Percentiles rank a stretch among this genome's conserved stretches.
These are phyloP conservation scores for Drosophila tanythrix DNA, from an alignment of 2,888 invertebrate species.

Conservation along the genomic window DNA sequence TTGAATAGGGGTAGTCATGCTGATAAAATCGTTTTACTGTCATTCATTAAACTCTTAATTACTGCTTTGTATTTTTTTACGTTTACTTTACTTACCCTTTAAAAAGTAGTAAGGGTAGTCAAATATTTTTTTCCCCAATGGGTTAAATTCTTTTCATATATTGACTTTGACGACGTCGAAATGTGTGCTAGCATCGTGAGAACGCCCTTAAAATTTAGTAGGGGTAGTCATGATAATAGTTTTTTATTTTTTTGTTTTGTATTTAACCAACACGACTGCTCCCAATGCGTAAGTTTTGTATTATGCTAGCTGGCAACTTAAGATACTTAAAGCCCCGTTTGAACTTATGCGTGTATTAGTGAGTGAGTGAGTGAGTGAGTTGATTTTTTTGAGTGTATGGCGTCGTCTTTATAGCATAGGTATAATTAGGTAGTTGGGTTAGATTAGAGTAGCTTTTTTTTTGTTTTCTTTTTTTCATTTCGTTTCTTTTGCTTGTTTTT, in stretches of 20 bases:
- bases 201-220: background rate
- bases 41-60: slow-evolving; percentile 1
- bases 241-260: background rate
- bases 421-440: slow-evolving; percentile 72
- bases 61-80: background rate
- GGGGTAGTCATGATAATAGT: background rate
- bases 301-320: slow-evolving; percentile 78
- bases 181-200: background rate
- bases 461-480: slow-evolving; percentile 9
- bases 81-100: slow-evolving; percentile 1
- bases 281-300: slow-evolving; percentile 41
- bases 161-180: background rate
- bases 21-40: slow-evolving; percentile 8
- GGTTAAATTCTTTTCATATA: slow-evolving; percentile 2
- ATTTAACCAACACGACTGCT: slow-evolving; percentile 22
- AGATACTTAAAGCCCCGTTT: slow-evolving; percentile 77
- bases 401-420: slow-evolving; percentile 63
- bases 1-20: slow-evolving; percentile 2
- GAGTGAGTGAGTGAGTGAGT: slow-evolving; percentile 57
- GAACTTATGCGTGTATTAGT: slow-evolving; percentile 76
- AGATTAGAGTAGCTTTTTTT: slow-evolving; percentile 62
- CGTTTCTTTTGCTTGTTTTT: slow-evolving; percentile 31
- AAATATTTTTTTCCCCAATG: background rate
- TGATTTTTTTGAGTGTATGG: slow-evolving; percentile 51
- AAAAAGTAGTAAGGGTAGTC: slow-evolving; percentile 19